Evolutionary conservation across 2,888 invertebrate species (phyloP).

Genomic region (Agrilus biguttatus): DNA sequence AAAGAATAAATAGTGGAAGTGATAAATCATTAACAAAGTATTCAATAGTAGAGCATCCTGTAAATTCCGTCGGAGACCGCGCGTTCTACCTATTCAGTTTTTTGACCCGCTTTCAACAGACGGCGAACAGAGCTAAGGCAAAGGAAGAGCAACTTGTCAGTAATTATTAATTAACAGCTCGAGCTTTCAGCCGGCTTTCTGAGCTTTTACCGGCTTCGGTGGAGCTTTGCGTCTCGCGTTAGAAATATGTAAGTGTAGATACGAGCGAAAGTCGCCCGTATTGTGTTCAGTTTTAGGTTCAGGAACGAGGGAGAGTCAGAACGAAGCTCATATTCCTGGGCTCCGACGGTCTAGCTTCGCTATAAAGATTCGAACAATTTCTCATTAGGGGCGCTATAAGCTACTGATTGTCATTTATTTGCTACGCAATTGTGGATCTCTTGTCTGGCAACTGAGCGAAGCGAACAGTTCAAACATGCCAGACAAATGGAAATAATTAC

Average conservation of each 20-base stretch:
- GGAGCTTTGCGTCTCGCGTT: constrained; percentile 27
- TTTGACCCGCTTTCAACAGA: constrained; percentile 17
- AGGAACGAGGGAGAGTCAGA: constrained; percentile 1
- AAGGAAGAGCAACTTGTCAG: constrained; percentile 37
- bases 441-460: constrained; percentile 20
- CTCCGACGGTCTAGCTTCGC: constrained; percentile 8
- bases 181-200: constrained; percentile 36
- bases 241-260: constrained; percentile 29
- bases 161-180: constrained; percentile 39
- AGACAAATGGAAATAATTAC: constrained; percentile 27
- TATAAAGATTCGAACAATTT: constrained; percentile 33
- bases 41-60: no score
- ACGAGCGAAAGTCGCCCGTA: constrained; percentile 12
- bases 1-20: no score
- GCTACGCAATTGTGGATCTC: constrained; percentile 28
- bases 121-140: constrained; percentile 26
- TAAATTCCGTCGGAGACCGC: no score
- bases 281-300: constrained; percentile 8
- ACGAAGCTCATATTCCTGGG: constrained; percentile 5
- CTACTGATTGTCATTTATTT: constrained; percentile 32
- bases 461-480: constrained; percentile 24
- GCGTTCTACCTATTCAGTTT: no score
- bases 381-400: constrained; percentile 31
- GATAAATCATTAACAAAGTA: no score
- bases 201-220: constrained; percentile 35